Evolutionary conservation across 2,888 invertebrate genomes (phyloP).

Genomic region (Pachydiplax longipennis): DNA sequence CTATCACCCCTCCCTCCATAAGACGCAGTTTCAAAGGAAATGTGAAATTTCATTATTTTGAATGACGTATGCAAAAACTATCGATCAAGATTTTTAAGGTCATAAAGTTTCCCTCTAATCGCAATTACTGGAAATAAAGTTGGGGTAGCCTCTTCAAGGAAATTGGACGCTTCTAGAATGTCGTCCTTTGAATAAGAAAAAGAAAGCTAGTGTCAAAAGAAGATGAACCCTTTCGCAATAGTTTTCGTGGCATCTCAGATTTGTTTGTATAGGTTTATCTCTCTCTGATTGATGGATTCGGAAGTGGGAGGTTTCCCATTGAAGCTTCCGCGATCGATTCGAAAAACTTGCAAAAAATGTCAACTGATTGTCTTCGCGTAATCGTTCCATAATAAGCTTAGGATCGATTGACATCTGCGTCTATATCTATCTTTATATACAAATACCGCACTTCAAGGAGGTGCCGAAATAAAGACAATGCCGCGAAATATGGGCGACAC

Average conservation of each 20-base stretch:
- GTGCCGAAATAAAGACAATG: too few relatives aligned
- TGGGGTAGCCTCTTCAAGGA: not conserved
- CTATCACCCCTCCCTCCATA: not conserved
- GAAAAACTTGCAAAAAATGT: too few relatives aligned
- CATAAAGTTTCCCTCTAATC: not conserved
- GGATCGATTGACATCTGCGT: too few relatives aligned
- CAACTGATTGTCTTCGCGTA: too few relatives aligned
- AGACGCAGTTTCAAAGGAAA: not conserved
- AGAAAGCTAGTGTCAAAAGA: not conserved
- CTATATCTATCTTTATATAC: too few relatives aligned
- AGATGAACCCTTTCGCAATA: not conserved
- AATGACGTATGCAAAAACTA: slow-evolving; percentile 15
- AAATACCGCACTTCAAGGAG: too few relatives aligned
- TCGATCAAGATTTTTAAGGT: not conserved
- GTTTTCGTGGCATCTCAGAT: not conserved
- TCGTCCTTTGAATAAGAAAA: not conserved
- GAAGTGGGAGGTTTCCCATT: not conserved
- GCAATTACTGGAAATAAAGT: not conserved
- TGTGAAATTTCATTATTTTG: slow-evolving; percentile 24
- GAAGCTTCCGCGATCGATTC: too few relatives aligned
- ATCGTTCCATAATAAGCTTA: too few relatives aligned
- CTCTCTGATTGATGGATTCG: not conserved
- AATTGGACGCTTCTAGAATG: not conserved
- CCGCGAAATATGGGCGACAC: too few relatives aligned
- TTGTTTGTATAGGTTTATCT: not conserved